A percentile compares a stretch with the other conserved stretches of the same genome.
Conservation (phyloP, 1,140 invertebrate species). For the Pseudobourletiella spinata region DNA sequence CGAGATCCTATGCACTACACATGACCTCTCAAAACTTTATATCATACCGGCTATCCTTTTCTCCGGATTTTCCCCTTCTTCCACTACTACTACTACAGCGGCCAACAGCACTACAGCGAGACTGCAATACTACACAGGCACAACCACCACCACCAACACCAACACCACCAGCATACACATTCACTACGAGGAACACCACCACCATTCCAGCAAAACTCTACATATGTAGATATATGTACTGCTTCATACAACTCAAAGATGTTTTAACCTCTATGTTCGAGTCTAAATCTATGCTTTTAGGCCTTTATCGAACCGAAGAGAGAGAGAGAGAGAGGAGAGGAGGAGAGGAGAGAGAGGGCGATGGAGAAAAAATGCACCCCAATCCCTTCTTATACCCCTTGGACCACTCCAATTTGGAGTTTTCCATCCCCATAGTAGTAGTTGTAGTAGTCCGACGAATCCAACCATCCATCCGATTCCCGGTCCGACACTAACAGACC, state of each 20-base stretch:
- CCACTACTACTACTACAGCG: background rate
- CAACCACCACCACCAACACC: too few species aligned
- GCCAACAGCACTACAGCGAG: background rate
- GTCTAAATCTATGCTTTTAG: constrained; percentile 8
- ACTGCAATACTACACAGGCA: background rate
- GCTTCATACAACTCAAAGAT: background rate
- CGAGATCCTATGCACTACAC: too few species aligned
- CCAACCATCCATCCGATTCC: constrained; percentile 6
- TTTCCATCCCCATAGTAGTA: constrained; percentile 4
- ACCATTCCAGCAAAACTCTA: background rate
- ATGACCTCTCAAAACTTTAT: background rate
- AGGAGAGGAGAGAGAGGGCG: background rate
- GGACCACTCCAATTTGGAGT: constrained; percentile 10
- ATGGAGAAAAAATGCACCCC: constrained; percentile 2
- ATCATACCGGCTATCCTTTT: background rate
- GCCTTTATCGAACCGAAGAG: background rate
- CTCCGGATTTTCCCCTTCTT: constrained; percentile 7
- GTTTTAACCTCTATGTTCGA: constrained; percentile 6
- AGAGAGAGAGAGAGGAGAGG: background rate
- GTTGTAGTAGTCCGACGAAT: background rate
- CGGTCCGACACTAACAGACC: constrained; percentile 4
- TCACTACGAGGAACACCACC: too few species aligned
- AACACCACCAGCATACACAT: too few species aligned
- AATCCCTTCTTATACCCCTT: constrained; percentile 9
- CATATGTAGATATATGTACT: background rate